A percentile compares a stretch with the other conserved stretches of the same genome.
Conservation (phyloP, 92 coral and sea anemone genomes). For the Hydrozoanthus gracilis region DNA sequence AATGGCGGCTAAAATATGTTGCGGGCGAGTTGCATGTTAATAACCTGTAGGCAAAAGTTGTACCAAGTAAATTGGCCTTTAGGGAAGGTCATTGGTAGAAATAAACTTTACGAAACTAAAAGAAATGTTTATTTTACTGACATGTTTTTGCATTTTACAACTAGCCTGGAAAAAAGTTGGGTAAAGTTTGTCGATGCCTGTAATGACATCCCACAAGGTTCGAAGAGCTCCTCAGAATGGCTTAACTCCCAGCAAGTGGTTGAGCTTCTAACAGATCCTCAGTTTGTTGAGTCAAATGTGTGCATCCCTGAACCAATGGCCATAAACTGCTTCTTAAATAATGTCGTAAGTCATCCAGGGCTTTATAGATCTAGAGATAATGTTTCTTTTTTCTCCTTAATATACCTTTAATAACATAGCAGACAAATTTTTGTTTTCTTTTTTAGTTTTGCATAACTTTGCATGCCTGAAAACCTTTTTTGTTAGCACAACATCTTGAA, state of each 20-base stretch:
- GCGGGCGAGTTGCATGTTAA: too few relatives aligned
- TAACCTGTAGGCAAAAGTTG: too few relatives aligned
- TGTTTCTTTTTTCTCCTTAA: too few relatives aligned
- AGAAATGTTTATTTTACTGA: too few relatives aligned
- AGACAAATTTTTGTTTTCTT: too few relatives aligned
- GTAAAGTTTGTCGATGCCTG: conserved; percentile 69
- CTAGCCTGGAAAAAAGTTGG: conserved; percentile 81
- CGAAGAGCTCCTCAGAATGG: conserved; percentile 46
- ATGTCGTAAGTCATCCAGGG: conserved; percentile 72
- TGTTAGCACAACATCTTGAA: too few relatives aligned
- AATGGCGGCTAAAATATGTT: too few relatives aligned
- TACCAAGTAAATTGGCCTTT: too few relatives aligned
- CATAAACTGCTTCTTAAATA: conserved; percentile 86
- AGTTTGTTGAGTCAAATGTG: conserved; percentile 54
- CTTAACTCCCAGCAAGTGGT: conserved; percentile 70
- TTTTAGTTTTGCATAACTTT: too few relatives aligned
- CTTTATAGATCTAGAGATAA: neutral
- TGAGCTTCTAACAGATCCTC: conserved; percentile 62
- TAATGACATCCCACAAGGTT: conserved; percentile 58
- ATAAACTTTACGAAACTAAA: too few relatives aligned
- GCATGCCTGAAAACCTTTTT: too few relatives aligned
- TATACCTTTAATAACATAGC: neutral
- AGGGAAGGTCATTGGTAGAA: neutral
- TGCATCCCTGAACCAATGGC: conserved; percentile 83
- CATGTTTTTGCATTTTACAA: too few relatives aligned